These are phyloP conservation scores for Hoplostethus atlanticus DNA, from an alignment of 2,797 vertebrate genomes.

Conservation along the genomic window DNA sequence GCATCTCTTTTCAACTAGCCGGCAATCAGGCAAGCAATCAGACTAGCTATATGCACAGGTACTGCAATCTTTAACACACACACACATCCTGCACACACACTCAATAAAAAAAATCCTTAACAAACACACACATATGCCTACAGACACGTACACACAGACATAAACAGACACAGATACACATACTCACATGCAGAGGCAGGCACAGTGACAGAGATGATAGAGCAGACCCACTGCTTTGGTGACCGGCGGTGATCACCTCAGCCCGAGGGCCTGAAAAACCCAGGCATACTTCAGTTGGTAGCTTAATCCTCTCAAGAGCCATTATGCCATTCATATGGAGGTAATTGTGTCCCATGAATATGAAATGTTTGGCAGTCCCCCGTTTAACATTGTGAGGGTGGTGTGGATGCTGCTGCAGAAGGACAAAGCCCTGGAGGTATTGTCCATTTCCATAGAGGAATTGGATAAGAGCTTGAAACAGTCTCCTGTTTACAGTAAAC, in stretches of 20 bases:
- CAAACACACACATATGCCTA: conserved; percentile 2
- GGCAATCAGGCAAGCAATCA: conserved; percentile 2
- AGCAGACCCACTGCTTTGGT: conserved; percentile 42
- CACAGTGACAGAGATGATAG: conserved; percentile 31
- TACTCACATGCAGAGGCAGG: background rate
- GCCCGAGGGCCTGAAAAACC: conserved; percentile 65
- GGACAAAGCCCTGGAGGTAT: conserved; percentile 79
- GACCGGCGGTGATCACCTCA: conserved; percentile 49
- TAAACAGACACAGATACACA: background rate
- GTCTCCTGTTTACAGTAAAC: conserved; percentile 83
- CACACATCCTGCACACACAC: conserved; percentile 8
- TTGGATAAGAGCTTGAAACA: conserved; percentile 67
- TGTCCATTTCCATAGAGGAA: conserved; percentile 81
- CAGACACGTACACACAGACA: background rate
- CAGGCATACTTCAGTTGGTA: conserved; percentile 69
- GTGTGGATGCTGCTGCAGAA: conserved; percentile 64
- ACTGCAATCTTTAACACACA: background rate
- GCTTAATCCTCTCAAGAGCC: conserved; percentile 80
- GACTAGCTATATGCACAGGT: background rate
- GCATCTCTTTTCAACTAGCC: conserved; percentile 27
- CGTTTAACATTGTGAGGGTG: conserved; percentile 72
- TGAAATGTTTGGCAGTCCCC: conserved; percentile 78
- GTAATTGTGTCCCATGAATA: conserved; percentile 84
- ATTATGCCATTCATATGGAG: conserved; percentile 83
- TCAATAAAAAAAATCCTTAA: too few species aligned